A percentile compares a stretch with the other conserved stretches of the same genome.
phyloP scores from a whole-genome alignment of 2,797 vertebrate genomes.

The Sphenopsis melanotis region DNA sequence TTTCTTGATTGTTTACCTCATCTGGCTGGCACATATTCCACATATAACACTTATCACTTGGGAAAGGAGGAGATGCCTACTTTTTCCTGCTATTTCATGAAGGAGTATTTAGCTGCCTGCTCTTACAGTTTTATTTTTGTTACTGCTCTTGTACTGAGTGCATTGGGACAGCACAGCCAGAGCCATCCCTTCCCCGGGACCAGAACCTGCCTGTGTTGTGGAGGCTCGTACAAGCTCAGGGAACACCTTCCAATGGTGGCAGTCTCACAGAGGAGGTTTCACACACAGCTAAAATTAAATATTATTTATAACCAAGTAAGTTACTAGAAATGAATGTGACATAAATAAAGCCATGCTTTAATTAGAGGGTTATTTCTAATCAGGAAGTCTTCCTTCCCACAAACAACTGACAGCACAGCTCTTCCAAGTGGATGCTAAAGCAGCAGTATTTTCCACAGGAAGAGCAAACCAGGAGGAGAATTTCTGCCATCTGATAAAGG shows the following conservation, averaged over 20 bases:
- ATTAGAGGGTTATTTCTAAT: background rate
- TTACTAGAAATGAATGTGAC: background rate
- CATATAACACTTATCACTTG: background rate
- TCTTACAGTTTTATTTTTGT: background rate
- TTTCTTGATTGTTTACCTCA: background rate
- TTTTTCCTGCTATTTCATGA: background rate
- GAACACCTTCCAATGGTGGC: background rate
- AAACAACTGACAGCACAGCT: background rate
- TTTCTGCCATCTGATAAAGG: background rate
- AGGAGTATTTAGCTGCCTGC: background rate
- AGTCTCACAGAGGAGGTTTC: background rate
- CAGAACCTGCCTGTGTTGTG: background rate
- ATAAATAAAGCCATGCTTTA: background rate
- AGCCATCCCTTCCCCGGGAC: rapidly evolving
- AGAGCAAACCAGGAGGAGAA: background rate
- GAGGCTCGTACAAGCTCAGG: background rate
- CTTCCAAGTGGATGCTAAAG: background rate
- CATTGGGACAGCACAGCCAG: background rate
- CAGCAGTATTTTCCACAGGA: background rate
- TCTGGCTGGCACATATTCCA: background rate
- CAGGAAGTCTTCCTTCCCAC: background rate
- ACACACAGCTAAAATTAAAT: background rate
- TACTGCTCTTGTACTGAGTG: background rate
- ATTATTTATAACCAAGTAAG: background rate
- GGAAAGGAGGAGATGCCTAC: background rate